Evolutionary conservation across 2,888 invertebrate species (phyloP), one percentile per base, ranked within the genome.

Genomic region (Suillia variegata): DNA sequence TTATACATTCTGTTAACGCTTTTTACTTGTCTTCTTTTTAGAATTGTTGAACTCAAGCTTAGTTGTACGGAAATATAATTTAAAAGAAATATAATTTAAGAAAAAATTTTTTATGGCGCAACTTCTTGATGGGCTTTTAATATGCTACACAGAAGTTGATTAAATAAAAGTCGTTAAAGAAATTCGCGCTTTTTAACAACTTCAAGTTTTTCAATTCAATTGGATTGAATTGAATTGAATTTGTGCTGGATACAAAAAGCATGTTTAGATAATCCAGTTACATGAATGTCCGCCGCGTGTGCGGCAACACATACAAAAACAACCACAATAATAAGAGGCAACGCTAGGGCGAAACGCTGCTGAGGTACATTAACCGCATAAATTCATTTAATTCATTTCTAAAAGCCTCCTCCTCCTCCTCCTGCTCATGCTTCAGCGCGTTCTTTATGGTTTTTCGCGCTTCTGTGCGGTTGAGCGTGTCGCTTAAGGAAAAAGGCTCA

Each of bases 121-220:
- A 59, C 47, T 51, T 52, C 17, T 33, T 2, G 56, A 59, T 56
- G 31, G n/a, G 48, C 18, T 59, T 59, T 55, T 59, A 54, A 59
- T 54, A 51, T 38, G 10, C 54, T 38, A 17, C 48, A 33, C 5
- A 42, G 12, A 51, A 45, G 55, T 56, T 55, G 45, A 51, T 52
- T 52, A 55, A 56, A 59, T 59, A 31, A 59, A 55, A 52, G 47
- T 47, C 49, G 49, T 31, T 24, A 17, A 8, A 55, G 47, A 26
- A 47, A 47, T 45, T 55, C 48, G 26, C 47, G 45, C 48, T 47
- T 47, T 31, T 55, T 47, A 55, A 31, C 47, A 18, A 48, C 47
- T 47, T 24, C 22, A 13, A 47, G 6, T 47, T 55, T 47, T 55
- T 55, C 47, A 55, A 55, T 55, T 47, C 47, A 47, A 55, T 55